Evolutionary conservation across 2,113 vertebrate species (phyloP), one percentile per base, ranked within the genome.

Genomic region (Notothenia coriiceps): DNA sequence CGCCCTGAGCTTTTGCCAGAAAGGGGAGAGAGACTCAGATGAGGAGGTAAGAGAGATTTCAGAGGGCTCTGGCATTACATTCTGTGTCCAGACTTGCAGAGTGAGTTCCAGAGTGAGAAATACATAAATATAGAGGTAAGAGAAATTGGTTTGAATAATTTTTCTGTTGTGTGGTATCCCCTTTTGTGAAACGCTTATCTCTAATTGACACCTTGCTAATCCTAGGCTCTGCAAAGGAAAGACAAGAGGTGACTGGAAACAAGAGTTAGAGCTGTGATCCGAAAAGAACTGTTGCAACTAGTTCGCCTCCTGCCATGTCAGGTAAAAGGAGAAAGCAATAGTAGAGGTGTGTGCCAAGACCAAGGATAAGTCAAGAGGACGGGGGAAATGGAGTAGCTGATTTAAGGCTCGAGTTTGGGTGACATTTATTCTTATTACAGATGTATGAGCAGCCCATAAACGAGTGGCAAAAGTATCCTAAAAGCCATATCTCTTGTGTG

Each of bases 21-120:
- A 64, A 29, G 65, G 56, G 29, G 76, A 67, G 76, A 57, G 72
- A 74, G 59, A 60, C 3, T n/a, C 3, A 60, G 46, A 50, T 12
- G 35, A 40, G 35, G 35, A 40, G 35, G 35, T 40, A 40, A 40
- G 8, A 46, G 57, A 55, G 70, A 33, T 46, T 49, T 76, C 57
- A 73, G 47, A 54, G 51, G 63, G 46, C 65, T 56, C 29, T 87
- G 80, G 47, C 6, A 67, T 76, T 74, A 9, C 78, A 46, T 79
- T 87, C 81, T 82, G 80, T 78, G 85, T 77, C 54, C 64, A 70
- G 88, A 92, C 92, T 81, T 91, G 87, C 69, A 85, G 60, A 77
- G 75, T 33, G 68, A 82, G 47, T 72, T 74, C 70, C 22, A 69
- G 56, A 22, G 49, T 18, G n/a, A 82, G 68, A 29, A 47, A n/a